Conservation (phyloP, 2,888 invertebrate genomes). For the Andrena hattorfiana region DNA sequence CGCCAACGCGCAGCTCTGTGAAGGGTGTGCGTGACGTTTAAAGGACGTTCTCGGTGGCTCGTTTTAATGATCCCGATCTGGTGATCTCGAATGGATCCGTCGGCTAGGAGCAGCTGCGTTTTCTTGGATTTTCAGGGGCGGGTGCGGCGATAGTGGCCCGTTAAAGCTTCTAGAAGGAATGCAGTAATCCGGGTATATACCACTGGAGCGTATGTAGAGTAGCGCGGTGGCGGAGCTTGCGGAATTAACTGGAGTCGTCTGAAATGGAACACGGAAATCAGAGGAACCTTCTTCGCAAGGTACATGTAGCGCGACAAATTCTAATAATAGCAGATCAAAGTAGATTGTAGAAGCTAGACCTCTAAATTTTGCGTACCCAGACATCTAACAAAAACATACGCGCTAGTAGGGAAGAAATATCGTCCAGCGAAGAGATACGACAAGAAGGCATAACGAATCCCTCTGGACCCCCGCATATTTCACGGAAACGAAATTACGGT, state of each 20-base stretch:
- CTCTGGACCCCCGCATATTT: conserved; percentile 18
- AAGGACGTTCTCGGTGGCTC: not conserved
- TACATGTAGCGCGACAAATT: no score
- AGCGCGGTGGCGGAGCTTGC: no score
- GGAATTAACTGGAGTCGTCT: no score
- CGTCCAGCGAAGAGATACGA: not conserved
- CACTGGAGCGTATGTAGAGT: no score
- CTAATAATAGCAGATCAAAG: no score
- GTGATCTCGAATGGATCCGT: conserved; percentile 20
- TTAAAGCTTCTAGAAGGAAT: not conserved
- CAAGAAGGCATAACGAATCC: conserved; percentile 5
- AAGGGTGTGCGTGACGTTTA: not conserved
- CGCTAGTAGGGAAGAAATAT: conserved; percentile 11
- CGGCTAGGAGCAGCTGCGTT: not conserved
- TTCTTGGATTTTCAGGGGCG: not conserved
- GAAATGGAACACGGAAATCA: no score
- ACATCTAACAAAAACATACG: not conserved
- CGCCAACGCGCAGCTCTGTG: no score
- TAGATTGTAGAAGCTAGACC: no score
- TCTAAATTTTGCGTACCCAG: no score
- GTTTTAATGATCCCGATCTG: conserved; percentile 39
- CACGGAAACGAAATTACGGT: conserved; percentile 19
- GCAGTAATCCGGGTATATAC: no score
- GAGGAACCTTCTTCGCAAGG: no score
- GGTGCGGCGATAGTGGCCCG: not conserved